Percentiles rank a stretch among this genome's conserved stretches.
These are phyloP conservation scores for Kryptolebias ocellatus DNA, from an alignment of 2,797 vertebrate genomes.

Conservation along the genomic window DNA sequence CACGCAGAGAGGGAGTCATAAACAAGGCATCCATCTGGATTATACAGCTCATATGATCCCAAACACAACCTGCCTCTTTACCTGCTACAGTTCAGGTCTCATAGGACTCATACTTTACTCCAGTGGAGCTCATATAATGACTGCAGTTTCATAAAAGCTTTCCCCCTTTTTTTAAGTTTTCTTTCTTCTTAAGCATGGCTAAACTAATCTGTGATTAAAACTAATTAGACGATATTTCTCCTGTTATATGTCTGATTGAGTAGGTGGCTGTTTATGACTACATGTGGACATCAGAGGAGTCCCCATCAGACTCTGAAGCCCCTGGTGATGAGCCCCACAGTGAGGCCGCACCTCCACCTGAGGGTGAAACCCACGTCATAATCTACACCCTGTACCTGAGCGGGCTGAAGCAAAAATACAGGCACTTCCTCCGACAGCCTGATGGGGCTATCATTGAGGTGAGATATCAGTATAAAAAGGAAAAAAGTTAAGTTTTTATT, in stretches of 20 bases:
- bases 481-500: not conserved
- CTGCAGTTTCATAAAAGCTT: conserved; percentile 13
- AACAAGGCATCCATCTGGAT: conserved; percentile 59
- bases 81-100: conserved; percentile 63
- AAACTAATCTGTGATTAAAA: not conserved
- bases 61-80: conserved; percentile 66
- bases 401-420: conserved; percentile 84
- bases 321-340: conserved; percentile 63
- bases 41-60: conserved; percentile 56
- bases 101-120: conserved; percentile 52
- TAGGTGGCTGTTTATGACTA: conserved; percentile 94
- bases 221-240: not conserved
- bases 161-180: not conserved
- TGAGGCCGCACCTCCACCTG: conserved; percentile 35
- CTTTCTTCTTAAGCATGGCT: no score
- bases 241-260: conserved; percentile 66
- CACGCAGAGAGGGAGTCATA: conserved; percentile 37
- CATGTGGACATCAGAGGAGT: conserved; percentile 84
- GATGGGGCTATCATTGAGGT: conserved; percentile 92
- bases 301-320: conserved; percentile 45
- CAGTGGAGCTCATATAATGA: conserved; percentile 34
- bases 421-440: conserved; percentile 89
- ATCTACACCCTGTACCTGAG: conserved; percentile 86
- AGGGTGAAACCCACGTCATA: conserved; percentile 78
- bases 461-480: conserved; percentile 27